Evolutionary conservation across 2,797 vertebrate species (phyloP).

Genomic region (Takifugu ocellatus): DNA sequence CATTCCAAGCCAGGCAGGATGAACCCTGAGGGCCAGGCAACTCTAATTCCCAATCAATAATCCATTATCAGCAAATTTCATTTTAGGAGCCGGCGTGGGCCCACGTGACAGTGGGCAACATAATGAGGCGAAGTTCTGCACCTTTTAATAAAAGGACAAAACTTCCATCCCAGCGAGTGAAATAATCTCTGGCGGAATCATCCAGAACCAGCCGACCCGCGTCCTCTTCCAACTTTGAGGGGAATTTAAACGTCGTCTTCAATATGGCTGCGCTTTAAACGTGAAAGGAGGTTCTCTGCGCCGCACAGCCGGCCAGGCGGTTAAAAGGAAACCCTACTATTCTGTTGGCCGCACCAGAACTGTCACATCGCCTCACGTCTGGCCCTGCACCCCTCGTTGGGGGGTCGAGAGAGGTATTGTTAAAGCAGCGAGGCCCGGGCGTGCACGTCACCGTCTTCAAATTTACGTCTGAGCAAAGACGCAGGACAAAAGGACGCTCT

Average conservation of each 20-base stretch:
- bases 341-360: constrained; percentile 78
- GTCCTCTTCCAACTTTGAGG: neutral
- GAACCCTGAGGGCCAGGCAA: constrained; percentile 82
- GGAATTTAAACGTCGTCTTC: too few species aligned
- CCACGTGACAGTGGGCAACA: constrained; percentile 31
- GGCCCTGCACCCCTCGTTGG: constrained; percentile 70
- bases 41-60: constrained; percentile 90
- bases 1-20: constrained; percentile 82
- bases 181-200: too few species aligned
- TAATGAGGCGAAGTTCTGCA: constrained; percentile 10
- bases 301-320: constrained; percentile 45
- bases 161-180: neutral
- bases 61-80: constrained; percentile 91
- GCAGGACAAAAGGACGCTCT: constrained; percentile 59
- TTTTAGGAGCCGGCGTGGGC: constrained; percentile 63
- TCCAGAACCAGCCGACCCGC: constrained; percentile 1
- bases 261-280: constrained; percentile 32
- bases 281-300: constrained; percentile 47
- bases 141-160: neutral
- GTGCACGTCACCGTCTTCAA: constrained; percentile 65
- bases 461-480: constrained; percentile 56
- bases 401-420: constrained; percentile 77
- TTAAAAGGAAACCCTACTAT: constrained; percentile 72
- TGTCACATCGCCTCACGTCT: constrained; percentile 82
- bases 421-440: constrained; percentile 64